A percentile compares a stretch with the other conserved stretches of the same genome.
Conservation (phyloP, 2,113 vertebrate species). For the Girardinichthys multiradiatus region DNA sequence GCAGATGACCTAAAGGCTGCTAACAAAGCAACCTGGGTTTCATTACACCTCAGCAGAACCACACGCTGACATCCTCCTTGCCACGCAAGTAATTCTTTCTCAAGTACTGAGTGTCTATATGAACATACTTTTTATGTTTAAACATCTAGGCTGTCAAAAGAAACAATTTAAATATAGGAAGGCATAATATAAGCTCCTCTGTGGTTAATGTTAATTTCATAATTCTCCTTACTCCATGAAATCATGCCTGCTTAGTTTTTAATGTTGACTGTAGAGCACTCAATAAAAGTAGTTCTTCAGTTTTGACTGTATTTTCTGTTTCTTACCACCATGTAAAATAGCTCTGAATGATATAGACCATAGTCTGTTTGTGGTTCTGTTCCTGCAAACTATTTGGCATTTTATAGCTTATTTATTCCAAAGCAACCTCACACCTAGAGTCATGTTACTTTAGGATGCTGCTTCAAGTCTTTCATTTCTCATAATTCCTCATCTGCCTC, state of each 20-base stretch:
- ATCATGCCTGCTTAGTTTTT: background rate
- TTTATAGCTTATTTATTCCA: background rate
- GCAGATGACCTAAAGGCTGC: background rate
- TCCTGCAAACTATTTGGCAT: background rate
- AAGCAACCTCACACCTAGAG: background rate
- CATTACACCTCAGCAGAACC: too few relatives aligned
- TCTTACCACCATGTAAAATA: background rate
- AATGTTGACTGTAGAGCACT: background rate
- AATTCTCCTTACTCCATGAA: background rate
- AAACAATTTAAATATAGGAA: background rate
- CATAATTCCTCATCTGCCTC: slow-evolving; percentile 1
- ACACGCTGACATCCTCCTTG: too few relatives aligned
- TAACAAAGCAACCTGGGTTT: background rate
- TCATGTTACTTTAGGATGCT: background rate
- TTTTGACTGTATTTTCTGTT: background rate
- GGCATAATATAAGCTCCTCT: background rate
- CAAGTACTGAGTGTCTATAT: too few relatives aligned
- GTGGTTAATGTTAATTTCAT: background rate
- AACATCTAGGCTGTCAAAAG: too few relatives aligned
- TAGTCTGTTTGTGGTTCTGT: too few relatives aligned
- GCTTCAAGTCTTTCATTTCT: slow-evolving; percentile 25
- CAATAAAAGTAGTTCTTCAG: background rate
- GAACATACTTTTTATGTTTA: too few relatives aligned
- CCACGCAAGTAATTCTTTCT: too few relatives aligned
- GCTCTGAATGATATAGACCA: background rate